Percentiles rank a stretch among this genome's conserved stretches.
phyloP scores from a whole-genome alignment of 2,888 invertebrate genomes.

The Adela reaumurella region DNA sequence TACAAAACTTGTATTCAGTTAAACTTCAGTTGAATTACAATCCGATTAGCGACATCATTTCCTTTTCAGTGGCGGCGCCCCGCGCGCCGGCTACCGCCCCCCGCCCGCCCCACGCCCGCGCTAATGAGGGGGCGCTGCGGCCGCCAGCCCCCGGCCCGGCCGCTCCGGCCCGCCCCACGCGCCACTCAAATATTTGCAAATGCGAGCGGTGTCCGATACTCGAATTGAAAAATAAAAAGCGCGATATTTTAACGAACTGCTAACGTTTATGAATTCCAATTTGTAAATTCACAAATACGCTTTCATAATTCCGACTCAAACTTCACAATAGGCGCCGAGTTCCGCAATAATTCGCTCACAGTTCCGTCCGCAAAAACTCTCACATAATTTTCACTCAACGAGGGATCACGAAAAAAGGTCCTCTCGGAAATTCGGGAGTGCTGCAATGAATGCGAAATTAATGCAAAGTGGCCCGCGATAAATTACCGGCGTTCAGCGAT shows the following conservation, averaged over 20 bases:
- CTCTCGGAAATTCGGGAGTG: constrained; percentile 32
- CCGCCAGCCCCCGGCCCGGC: too few species aligned
- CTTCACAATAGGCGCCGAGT: background rate
- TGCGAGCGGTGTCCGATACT: too few species aligned
- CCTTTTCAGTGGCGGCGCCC: background rate
- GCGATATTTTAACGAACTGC: constrained; percentile 9
- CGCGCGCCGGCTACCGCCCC: too few species aligned
- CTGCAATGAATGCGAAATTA: constrained; percentile 50
- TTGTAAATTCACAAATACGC: background rate
- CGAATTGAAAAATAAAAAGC: constrained; percentile 6
- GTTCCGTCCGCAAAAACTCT: constrained; percentile 18
- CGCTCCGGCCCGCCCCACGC: too few species aligned
- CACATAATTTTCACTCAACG: constrained; percentile 29
- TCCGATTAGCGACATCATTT: background rate
- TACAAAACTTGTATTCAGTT: background rate
- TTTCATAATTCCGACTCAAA: constrained; percentile 7
- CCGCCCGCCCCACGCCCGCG: too few species aligned
- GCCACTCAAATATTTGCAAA: too few species aligned
- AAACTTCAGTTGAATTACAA: background rate
- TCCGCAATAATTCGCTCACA: constrained; percentile 14
- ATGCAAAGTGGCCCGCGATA: constrained; percentile 47
- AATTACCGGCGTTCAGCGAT: constrained; percentile 46
- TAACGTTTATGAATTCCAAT: constrained; percentile 6
- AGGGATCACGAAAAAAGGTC: constrained; percentile 23
- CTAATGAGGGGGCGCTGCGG: too few species aligned